These are phyloP conservation scores for Zonitis immaculata DNA, from an alignment of 2,888 invertebrate species.

Conservation along the genomic window DNA sequence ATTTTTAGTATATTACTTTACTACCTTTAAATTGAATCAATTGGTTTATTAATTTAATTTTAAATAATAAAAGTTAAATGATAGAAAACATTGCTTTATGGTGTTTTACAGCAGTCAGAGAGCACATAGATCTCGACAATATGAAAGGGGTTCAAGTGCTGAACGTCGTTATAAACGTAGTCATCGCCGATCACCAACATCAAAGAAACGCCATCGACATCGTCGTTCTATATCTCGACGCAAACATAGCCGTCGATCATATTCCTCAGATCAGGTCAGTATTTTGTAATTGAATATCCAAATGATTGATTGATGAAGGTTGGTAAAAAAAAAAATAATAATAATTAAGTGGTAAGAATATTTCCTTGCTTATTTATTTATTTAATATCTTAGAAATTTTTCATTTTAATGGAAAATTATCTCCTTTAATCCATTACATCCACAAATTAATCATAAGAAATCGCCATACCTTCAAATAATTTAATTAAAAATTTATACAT, in stretches of 20 bases:
- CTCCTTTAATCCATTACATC: neutral
- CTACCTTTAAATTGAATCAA: neutral
- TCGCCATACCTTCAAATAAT: neutral
- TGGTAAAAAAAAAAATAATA: neutral
- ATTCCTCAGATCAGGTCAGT: conserved; percentile 50
- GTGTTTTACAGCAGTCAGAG: conserved; percentile 55
- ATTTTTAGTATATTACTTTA: neutral
- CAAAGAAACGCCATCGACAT: conserved; percentile 70
- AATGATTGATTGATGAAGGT: neutral
- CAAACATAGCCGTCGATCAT: conserved; percentile 49
- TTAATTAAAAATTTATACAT: too few species aligned
- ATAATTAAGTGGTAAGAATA: conserved; percentile 18
- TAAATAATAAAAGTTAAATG: neutral
- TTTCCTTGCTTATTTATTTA: neutral
- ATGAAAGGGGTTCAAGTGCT: conserved; percentile 71
- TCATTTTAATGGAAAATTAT: neutral
- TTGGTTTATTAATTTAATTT: neutral
- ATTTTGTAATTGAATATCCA: conserved; percentile 8
- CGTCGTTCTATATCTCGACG: conserved; percentile 48
- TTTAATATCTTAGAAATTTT: neutral
- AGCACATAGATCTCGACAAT: conserved; percentile 56
- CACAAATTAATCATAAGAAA: neutral
- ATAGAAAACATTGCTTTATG: neutral
- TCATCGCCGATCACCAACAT: conserved; percentile 76
- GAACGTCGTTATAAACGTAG: conserved; percentile 82